phyloP scores from a whole-genome alignment of 2,113 vertebrate genomes.

The Brachionichthys hirsutus region DNA sequence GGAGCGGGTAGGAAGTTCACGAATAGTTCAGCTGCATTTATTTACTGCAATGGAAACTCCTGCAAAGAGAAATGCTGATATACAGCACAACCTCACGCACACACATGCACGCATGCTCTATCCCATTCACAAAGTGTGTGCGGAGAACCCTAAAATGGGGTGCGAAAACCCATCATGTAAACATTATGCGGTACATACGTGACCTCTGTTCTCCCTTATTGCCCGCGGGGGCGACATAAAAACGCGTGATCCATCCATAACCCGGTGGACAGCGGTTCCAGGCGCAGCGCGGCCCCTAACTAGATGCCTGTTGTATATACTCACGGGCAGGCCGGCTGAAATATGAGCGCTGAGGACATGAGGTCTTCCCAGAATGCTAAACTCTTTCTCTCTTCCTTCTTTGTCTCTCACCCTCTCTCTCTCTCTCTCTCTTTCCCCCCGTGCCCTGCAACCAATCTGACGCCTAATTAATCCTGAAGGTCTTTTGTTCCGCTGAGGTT shows the following conservation, averaged over 20 bases:
- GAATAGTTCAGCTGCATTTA: constrained; percentile 37
- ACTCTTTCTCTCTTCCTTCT: constrained; percentile 32
- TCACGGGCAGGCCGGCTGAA: constrained; percentile 71
- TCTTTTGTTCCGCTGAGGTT: constrained; percentile 78
- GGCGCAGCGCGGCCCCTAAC: constrained; percentile 60
- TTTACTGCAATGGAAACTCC: constrained; percentile 20
- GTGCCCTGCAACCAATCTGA: constrained; percentile 80
- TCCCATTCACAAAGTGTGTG: constrained; percentile 16
- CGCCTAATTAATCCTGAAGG: constrained; percentile 84
- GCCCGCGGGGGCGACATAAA: constrained; percentile 59
- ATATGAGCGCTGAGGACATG: constrained; percentile 67
- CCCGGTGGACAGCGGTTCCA: constrained; percentile 59
- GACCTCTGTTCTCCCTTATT: constrained; percentile 51
- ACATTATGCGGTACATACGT: constrained; percentile 56
- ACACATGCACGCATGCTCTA: background rate
- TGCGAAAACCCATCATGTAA: constrained; percentile 52
- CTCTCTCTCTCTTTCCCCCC: constrained; percentile 17
- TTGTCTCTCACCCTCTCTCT: constrained; percentile 17
- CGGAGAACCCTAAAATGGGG: background rate
- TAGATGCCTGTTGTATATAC: constrained; percentile 69
- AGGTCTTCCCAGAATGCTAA: constrained; percentile 73
- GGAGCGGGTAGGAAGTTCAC: constrained; percentile 40
- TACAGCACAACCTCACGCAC: background rate
- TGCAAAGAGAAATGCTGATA: constrained; percentile 7
- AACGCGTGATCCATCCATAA: constrained; percentile 72